Evolutionary conservation across 2,797 vertebrate species (phyloP), one percentile per base, ranked within the genome.

Genomic region (Acanthopagrus latus): DNA sequence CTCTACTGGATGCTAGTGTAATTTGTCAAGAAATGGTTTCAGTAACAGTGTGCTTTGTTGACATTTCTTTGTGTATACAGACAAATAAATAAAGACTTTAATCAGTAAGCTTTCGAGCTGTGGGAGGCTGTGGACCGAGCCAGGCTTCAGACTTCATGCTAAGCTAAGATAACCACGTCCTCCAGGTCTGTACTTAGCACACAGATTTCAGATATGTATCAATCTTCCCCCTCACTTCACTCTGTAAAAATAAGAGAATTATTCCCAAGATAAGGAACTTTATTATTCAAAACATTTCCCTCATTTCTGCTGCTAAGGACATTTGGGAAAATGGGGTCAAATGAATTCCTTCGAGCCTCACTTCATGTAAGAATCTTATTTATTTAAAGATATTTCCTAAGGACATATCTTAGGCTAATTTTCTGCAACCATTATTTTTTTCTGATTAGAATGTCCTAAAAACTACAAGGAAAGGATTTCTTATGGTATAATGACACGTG

Each of bases 381-480:
- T 44, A 72, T 50, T 76, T 55, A 38, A 38, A 73, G 43, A 63
- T 20, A 12, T 60, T 57, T 63, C 46, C 50, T 56, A 6, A 52
- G 50, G 50, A 47, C 4, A 25, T 7, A 50, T 29, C 9, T 41
- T 60, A 47, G 71, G 41, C 20, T 38, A 18, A 20, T 21, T 38
- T 51, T 46, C 7, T 68, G 62, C 25, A 47, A 41, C 13, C 29
- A 25, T 5, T 48, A 38, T 74, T 70, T 59, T 38, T 8, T 38
- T 38, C 47, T n/a, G 44, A 29, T 58, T 10, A 65, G 17, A 17
- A 74, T 44, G 14, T 18, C 21, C 38, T 63, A 62, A 64, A 25
- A 7, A 66, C 1, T 3, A 23, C n/a, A 23, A 13, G 57, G 11
- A 70, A 27, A 23, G 18, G 0, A 46, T 67, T 65, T 58, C 2